Conservation (phyloP, 2,113 vertebrate genomes). For the Hemichromis elongatus region DNA sequence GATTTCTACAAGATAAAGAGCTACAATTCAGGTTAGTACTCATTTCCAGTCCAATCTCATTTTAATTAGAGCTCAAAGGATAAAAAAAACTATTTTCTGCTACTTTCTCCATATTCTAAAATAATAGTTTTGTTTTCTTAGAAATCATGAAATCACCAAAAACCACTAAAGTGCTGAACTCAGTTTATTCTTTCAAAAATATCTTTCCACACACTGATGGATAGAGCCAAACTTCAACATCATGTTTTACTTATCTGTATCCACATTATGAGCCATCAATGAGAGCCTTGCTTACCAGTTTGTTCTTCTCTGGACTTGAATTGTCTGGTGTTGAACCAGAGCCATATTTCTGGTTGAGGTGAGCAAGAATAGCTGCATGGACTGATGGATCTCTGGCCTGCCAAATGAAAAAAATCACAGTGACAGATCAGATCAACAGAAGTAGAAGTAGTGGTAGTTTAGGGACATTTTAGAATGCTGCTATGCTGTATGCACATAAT, state of each 20-base stretch:
- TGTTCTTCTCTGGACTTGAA: constrained; percentile 77
- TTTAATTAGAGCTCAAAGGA: not conserved
- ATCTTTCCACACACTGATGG: not conserved
- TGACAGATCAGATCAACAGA: not conserved
- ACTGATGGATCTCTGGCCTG: constrained; percentile 98
- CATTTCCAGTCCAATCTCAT: not conserved
- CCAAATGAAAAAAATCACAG: not conserved
- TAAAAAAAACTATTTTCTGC: not conserved
- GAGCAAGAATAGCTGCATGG: constrained; percentile 95
- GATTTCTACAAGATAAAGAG: not conserved
- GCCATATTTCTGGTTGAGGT: constrained; percentile 96
- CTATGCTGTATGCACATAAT: not conserved
- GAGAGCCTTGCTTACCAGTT: constrained; percentile 65
- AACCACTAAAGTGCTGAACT: not conserved
- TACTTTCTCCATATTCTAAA: not conserved
- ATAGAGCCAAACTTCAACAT: not conserved
- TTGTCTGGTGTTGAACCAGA: constrained; percentile 76
- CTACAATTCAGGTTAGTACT: not conserved
- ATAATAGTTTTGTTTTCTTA: not conserved
- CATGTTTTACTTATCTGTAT: not conserved
- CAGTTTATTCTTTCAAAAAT: not conserved
- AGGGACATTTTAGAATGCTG: not conserved
- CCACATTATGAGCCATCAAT: not conserved
- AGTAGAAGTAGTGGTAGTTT: not conserved
- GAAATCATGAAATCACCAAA: not conserved